Percentiles rank a stretch among this genome's conserved stretches.
Evolutionary conservation across 2,113 vertebrate genomes (phyloP).

Genomic region (Heterocephalus glaber): DNA sequence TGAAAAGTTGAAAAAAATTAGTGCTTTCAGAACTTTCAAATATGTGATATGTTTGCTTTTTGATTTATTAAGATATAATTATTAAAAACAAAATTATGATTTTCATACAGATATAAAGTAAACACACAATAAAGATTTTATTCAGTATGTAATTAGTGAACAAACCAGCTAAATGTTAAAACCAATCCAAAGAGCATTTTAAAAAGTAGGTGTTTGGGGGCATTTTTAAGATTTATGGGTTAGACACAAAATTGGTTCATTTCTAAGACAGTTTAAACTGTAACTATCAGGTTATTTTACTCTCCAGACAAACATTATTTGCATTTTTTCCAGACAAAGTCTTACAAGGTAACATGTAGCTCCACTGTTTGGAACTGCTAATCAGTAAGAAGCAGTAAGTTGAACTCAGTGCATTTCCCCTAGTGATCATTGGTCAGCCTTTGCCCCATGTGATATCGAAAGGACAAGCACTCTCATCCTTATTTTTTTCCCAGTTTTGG

Average conservation of each 20-base stretch:
- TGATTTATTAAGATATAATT: background rate
- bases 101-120: background rate
- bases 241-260: background rate
- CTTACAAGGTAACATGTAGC: background rate
- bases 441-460: background rate
- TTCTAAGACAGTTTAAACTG: conserved; percentile 11
- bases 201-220: background rate
- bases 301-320: conserved; percentile 27
- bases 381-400: background rate
- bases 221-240: conserved; percentile 12
- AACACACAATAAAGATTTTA: background rate
- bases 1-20: background rate
- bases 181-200: background rate
- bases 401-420: background rate
- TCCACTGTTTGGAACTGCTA: background rate
- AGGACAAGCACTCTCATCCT: background rate
- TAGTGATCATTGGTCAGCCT: background rate
- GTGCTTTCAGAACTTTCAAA: background rate
- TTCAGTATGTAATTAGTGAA: background rate
- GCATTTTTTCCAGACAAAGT: background rate
- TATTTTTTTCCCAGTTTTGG: background rate
- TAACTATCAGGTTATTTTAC: background rate
- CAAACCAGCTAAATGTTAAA: background rate
- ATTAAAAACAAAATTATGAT: conserved; percentile 25
- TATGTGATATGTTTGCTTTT: background rate